These are phyloP conservation scores for Blennius ocellaris DNA, from an alignment of 2,113 vertebrate genomes.

Conservation along the genomic window DNA sequence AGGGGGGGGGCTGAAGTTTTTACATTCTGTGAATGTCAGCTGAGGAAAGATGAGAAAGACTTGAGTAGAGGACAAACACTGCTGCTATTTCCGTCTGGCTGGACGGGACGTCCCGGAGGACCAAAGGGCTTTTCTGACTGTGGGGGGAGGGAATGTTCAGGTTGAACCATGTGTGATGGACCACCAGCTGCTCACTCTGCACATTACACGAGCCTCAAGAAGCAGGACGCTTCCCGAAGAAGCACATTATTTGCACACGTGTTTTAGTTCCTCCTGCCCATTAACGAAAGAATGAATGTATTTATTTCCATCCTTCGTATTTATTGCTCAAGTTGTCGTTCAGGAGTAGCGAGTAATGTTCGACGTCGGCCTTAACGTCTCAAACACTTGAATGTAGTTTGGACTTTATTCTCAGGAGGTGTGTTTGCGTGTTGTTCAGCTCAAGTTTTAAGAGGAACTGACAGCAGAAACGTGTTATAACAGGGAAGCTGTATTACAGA, in stretches of 20 bases:
- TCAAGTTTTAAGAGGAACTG: no score
- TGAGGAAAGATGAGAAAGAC: slow-evolving; percentile 51
- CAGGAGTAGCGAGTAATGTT: neutral
- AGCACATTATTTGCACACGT: slow-evolving; percentile 58
- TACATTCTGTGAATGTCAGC: slow-evolving; percentile 97
- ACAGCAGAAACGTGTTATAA: no score
- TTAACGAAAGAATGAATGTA: slow-evolving; percentile 38
- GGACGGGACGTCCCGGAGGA: neutral
- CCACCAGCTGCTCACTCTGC: no score
- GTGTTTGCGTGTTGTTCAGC: no score
- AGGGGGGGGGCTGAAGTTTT: slow-evolving; percentile 42
- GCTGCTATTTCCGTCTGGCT: slow-evolving; percentile 68
- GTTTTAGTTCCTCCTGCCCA: slow-evolving; percentile 31
- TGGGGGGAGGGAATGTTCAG: no score
- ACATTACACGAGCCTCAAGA: slow-evolving; percentile 19
- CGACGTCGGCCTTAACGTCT: no score
- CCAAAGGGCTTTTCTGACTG: no score
- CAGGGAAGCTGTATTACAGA: no score
- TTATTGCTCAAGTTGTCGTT: slow-evolving; percentile 69
- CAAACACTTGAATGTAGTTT: no score
- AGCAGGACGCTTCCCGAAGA: neutral
- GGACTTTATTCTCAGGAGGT: no score
- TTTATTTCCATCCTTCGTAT: slow-evolving; percentile 66
- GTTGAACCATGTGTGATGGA: no score
- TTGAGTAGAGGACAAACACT: slow-evolving; percentile 19